Percentiles rank a stretch among this genome's conserved stretches.
These are phyloP conservation scores for Drosophila demipolita DNA, from an alignment of 2,888 invertebrate species.

Conservation along the genomic window DNA sequence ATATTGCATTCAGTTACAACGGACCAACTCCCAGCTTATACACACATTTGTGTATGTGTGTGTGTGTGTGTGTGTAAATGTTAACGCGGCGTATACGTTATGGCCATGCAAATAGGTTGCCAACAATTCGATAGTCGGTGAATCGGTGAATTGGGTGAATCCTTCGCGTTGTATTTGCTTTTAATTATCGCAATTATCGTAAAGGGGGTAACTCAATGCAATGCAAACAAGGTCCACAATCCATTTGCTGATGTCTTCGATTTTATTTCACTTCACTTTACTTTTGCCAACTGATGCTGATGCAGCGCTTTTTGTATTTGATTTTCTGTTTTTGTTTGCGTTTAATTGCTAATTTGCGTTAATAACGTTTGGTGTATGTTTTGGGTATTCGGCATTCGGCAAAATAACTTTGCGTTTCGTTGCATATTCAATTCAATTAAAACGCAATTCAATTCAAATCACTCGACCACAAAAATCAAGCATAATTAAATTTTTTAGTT, in stretches of 20 bases:
- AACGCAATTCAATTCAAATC: constrained; percentile 45
- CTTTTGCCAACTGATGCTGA: constrained; percentile 49
- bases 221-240: constrained; percentile 57
- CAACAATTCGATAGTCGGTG: constrained; percentile 1
- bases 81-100: constrained; percentile 71
- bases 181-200: constrained; percentile 83
- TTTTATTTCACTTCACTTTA: constrained; percentile 57
- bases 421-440: constrained; percentile 20
- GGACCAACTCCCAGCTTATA: not conserved
- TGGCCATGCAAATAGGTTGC: constrained; percentile 60
- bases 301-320: constrained; percentile 39
- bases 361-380: constrained; percentile 33
- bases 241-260: constrained; percentile 79
- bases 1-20: constrained; percentile 17
- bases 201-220: constrained; percentile 76
- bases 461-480: constrained; percentile 61
- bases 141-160: constrained; percentile 28
- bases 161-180: constrained; percentile 79
- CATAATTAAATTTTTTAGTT: constrained; percentile 71
- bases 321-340: constrained; percentile 45
- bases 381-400: constrained; percentile 30
- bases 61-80: constrained; percentile 58
- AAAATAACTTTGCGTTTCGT: not conserved
- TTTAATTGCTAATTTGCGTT: constrained; percentile 70
- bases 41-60: not conserved